These are phyloP conservation scores for Dallia pectoralis DNA, from an alignment of 2,797 vertebrate genomes.

Conservation along the genomic window DNA sequence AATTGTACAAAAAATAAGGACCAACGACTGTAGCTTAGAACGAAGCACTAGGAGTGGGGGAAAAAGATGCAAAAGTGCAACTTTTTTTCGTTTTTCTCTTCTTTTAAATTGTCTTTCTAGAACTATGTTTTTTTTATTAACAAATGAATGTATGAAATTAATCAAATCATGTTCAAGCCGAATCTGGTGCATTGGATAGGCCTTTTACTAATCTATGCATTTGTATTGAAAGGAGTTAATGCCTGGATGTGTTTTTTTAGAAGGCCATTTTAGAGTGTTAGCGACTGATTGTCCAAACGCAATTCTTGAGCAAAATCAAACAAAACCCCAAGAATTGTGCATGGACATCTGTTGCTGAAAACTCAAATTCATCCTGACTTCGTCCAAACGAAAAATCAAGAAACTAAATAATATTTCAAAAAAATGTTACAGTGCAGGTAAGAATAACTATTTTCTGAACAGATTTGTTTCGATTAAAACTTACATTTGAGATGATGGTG, in stretches of 20 bases:
- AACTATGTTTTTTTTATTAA: not conserved
- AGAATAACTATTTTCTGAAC: constrained; percentile 35
- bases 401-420: constrained; percentile 21
- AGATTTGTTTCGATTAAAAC: constrained; percentile 16
- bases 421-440: constrained; percentile 60
- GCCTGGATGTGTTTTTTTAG: constrained; percentile 17
- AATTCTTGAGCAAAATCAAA: constrained; percentile 98
- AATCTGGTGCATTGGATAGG: not conserved
- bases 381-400: constrained; percentile 42
- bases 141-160: not conserved
- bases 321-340: constrained; percentile 98
- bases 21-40: constrained; percentile 3
- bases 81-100: constrained; percentile 29
- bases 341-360: constrained; percentile 99
- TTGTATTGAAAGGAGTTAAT: constrained; percentile 29
- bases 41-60: constrained; percentile 34
- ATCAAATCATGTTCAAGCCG: not conserved
- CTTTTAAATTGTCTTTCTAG: not conserved
- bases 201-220: constrained; percentile 15
- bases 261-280: constrained; percentile 68
- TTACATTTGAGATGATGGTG: constrained; percentile 12
- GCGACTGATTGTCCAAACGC: constrained; percentile 99
- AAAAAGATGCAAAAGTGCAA: constrained; percentile 33
- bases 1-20: not conserved
- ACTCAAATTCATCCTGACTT: constrained; percentile 74